Base-by-base conservation (phyloP, 2,113 vertebrate species). In the Rallus limicola region DNA sequence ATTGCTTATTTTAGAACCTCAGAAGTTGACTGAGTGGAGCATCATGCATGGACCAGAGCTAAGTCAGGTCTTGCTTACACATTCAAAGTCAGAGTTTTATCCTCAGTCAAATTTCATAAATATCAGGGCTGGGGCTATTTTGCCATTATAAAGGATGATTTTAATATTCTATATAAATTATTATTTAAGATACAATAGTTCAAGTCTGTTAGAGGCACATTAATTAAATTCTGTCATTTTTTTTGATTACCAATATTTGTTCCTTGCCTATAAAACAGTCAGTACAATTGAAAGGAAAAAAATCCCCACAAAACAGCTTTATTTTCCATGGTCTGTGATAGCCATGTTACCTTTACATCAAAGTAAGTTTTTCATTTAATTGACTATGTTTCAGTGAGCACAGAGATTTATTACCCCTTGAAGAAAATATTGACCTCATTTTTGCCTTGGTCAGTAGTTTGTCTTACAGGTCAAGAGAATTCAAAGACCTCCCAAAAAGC, bases 351-450 rank as follows among this genome's bases (percentile, higher is more conserved):
- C 19, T 82, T 93, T 65, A 40, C 5, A 9, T 31, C 72, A 42
- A 31, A 6, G 24, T 72, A 79, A 11, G 13, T 26, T 78, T 89
- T 89, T 53, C 3, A 6, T 60, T 89, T 82, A n/a, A 53, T 69
- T 87, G 80, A 82, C 16, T 58, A 17, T 71, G 11, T 85, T 95
- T 87, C 65, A 72, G n/a, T 69, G 12, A 94, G 29, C 50, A 80
- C 4, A 85, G 64, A 55, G 76, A 72, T 92, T 91, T 92, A 91
- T 87, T 89, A 40, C 10, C 26, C 3, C 38, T 92, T 71, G 67
- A 93, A 90, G 70, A 92, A 96, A 93, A 93, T 75, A 86, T 26
- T 75, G 56, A 94, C 48, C 33, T 76, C 18, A 82, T 9, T 11
- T 87, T 94, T 92, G 48, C 19, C 11, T 81, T 63, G 26, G 29